Evolutionary conservation across 2,888 invertebrate species (phyloP), one percentile per base, ranked within the genome.

Genomic region (Nemotelus pantherinus): DNA sequence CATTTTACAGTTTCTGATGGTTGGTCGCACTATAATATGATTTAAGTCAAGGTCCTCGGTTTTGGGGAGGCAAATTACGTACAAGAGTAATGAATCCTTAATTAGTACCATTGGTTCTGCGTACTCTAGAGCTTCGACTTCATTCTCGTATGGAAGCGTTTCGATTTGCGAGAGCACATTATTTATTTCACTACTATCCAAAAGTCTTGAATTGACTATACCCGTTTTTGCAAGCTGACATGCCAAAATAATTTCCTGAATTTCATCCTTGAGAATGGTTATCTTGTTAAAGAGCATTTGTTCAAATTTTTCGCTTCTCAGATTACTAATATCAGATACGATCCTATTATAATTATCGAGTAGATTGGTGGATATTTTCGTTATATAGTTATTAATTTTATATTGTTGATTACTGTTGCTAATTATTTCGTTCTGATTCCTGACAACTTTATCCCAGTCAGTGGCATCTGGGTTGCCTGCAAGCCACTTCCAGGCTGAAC

Each of bases 121-220:
- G 80, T 77, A 70, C 39, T 70, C 53, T 9, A 70, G 53, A 2
- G 70, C 70, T 9, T 70, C 55, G 47, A 70, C 39, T 47, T 75
- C 77, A 44, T 81, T 81, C 3, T 43, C 44, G 45, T 80, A 80
- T 2, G 80, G 79, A 45, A 81, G 70, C 0, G 80, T 80, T 57
- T 81, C 79, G 0, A 78, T n/a, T 64, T 80, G 79, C 0, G 67
- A 63, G 5, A 75, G 50, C 3, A 64, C 41, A 9, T 75, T 64
- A 41, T 48, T 48, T 4, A 75, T 58, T 25, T 72, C 48, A 41
- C 4, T 7, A 45, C 2, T 57, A 47, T 43, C 43, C 25, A 72
- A 45, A 7, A 57, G 43, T 25, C 60, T 72, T 53, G 53, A 10
- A 55, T 53, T 70, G 3, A 70, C 70, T 10, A 70, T 53, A 43